Percentiles rank a stretch among this genome's conserved stretches.
These are phyloP conservation scores for Corythornis vintsioides DNA, from an alignment of 2,113 vertebrate species.

Conservation along the genomic window DNA sequence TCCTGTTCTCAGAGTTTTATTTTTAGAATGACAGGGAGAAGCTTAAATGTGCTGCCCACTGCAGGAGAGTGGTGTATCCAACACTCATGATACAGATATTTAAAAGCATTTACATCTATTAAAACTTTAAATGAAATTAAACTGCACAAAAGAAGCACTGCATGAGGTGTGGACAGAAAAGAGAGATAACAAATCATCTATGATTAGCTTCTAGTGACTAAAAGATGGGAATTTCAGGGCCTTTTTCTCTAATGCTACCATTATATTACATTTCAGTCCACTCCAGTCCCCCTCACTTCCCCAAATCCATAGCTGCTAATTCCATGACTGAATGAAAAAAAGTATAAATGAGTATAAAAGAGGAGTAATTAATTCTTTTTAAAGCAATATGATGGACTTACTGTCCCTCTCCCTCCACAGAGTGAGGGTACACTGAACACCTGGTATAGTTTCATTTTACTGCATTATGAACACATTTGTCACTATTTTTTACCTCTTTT, in stretches of 20 bases:
- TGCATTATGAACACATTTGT: neutral
- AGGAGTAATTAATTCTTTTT: neutral
- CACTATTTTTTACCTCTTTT: neutral
- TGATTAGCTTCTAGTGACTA: neutral
- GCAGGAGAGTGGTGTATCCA: neutral
- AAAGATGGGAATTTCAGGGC: neutral
- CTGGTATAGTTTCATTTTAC: neutral
- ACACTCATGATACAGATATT: neutral
- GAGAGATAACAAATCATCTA: neutral
- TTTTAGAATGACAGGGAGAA: neutral
- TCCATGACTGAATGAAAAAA: neutral
- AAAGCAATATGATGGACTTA: neutral
- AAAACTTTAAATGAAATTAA: neutral
- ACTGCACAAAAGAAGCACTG: neutral
- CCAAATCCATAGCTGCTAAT: neutral
- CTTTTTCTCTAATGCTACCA: neutral
- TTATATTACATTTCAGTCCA: neutral
- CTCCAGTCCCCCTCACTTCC: accelerated
- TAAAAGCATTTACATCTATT: neutral
- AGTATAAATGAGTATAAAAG: neutral
- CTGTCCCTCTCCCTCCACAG: neutral
- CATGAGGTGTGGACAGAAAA: neutral
- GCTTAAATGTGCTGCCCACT: neutral
- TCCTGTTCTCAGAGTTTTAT: neutral
- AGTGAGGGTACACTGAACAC: neutral